These are phyloP conservation scores for Drosophila teissieri DNA, from an alignment of 1,140 invertebrate species.

Conservation along the genomic window DNA sequence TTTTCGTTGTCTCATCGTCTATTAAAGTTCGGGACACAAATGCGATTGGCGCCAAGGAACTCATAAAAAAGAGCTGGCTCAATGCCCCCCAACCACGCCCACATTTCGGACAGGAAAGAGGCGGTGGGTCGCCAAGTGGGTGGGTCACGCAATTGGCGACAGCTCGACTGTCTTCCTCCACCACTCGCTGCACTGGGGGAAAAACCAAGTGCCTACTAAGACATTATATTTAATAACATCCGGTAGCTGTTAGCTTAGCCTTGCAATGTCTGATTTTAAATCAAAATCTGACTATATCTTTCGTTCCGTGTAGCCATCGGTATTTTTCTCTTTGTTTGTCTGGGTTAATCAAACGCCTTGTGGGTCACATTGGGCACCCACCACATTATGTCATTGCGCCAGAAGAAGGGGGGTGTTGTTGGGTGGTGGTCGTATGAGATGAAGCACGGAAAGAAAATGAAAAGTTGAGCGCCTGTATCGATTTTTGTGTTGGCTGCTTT, in stretches of 20 bases:
- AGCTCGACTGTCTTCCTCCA: slow-evolving; percentile 15
- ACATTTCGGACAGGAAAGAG: slow-evolving; percentile 31
- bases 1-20: slow-evolving; percentile 49
- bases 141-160: slow-evolving; percentile 40
- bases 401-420: background rate
- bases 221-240: no score
- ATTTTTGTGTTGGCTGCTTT: slow-evolving; percentile 55
- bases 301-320: background rate
- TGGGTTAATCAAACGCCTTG: slow-evolving; percentile 48
- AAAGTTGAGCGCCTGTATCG: slow-evolving; percentile 69
- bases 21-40: slow-evolving; percentile 48
- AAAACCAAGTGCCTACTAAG: background rate
- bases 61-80: slow-evolving; percentile 64
- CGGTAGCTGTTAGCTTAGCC: background rate
- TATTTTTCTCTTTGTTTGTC: slow-evolving; percentile 21
- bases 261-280: background rate
- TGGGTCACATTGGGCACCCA: slow-evolving; percentile 61
- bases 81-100: slow-evolving; percentile 20
- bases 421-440: slow-evolving; percentile 16
- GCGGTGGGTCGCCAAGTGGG: slow-evolving; percentile 11
- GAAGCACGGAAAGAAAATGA: slow-evolving; percentile 36
- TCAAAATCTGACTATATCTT: background rate
- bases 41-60: slow-evolving; percentile 72
- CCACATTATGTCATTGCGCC: slow-evolving; percentile 61
- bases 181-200: background rate